Evolutionary conservation across 1,140 invertebrate species (phyloP).

Genomic region (Cyphomyrmex costatus): DNA sequence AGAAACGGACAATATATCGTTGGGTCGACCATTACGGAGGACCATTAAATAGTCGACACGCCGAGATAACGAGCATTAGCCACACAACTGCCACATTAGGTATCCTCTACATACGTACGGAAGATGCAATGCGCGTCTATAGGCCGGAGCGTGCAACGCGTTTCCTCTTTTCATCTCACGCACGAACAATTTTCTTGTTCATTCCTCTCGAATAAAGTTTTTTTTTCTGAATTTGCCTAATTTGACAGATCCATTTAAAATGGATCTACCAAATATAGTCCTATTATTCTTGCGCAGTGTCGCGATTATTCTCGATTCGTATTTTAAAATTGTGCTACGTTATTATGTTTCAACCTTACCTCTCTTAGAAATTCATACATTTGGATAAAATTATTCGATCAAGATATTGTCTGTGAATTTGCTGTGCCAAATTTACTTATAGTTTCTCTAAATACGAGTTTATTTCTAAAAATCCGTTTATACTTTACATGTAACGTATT

Average conservation of each 20-base stretch:
- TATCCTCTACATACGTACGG: conserved; percentile 59
- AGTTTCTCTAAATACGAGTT: background rate
- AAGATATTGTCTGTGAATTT: background rate
- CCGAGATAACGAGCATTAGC: conserved; percentile 87
- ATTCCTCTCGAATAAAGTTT: conserved; percentile 12
- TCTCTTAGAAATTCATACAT: background rate
- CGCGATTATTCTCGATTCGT: background rate
- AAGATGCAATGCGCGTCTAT: conserved; percentile 70
- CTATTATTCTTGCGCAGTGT: background rate
- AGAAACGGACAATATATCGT: conserved; percentile 82
- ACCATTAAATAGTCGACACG: conserved; percentile 87
- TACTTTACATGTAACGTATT: background rate
- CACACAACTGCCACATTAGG: conserved; percentile 84
- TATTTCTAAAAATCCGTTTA: conserved; percentile 4
- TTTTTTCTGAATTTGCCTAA: background rate
- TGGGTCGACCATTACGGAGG: conserved; percentile 84
- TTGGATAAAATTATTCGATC: background rate
- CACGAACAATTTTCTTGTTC: background rate
- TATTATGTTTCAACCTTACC: background rate
- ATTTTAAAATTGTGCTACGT: background rate
- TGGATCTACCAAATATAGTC: conserved; percentile 7
- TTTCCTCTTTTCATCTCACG: conserved; percentile 13
- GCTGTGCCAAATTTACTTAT: conserved; percentile 6
- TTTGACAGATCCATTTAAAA: too few relatives aligned
- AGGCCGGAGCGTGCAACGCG: conserved; percentile 69